A percentile compares a stretch with the other conserved stretches of the same genome.
phyloP scores from a whole-genome alignment of 2,113 vertebrate species.

The Micromys minutus region DNA sequence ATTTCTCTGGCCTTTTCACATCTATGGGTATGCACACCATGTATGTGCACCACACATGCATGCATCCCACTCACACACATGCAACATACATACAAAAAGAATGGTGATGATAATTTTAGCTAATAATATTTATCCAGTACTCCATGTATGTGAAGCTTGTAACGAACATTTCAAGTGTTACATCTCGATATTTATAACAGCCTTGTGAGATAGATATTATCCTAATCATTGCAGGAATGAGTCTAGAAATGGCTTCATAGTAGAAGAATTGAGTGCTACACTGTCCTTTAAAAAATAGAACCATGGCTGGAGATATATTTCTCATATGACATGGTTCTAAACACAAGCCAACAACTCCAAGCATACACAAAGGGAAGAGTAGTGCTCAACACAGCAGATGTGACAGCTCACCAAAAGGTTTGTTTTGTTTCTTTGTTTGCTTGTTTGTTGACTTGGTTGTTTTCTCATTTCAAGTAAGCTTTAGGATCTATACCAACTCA shows the following conservation, averaged over 20 bases:
- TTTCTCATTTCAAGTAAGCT: neutral
- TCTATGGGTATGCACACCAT: neutral
- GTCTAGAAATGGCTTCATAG: neutral
- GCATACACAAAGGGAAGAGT: neutral
- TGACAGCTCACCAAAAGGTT: neutral
- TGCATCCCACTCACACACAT: neutral
- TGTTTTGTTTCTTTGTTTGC: neutral
- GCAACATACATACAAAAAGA: neutral
- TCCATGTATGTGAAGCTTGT: neutral
- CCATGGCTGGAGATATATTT: neutral
- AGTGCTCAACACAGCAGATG: neutral
- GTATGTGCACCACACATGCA: neutral
- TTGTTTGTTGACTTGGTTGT: neutral
- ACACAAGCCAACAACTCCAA: neutral
- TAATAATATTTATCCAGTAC: neutral
- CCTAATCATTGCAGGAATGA: neutral
- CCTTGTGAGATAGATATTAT: neutral
- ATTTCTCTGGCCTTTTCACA: neutral
- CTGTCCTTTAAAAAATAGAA: neutral
- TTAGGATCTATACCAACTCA: neutral
- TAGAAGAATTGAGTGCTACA: neutral
- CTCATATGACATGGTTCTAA: neutral
- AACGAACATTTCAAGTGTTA: neutral
- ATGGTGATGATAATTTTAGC: neutral
- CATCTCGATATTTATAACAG: neutral